Evolutionary conservation across 2,888 invertebrate species (phyloP).

Genomic region (Brachypalpus laphriformis): DNA sequence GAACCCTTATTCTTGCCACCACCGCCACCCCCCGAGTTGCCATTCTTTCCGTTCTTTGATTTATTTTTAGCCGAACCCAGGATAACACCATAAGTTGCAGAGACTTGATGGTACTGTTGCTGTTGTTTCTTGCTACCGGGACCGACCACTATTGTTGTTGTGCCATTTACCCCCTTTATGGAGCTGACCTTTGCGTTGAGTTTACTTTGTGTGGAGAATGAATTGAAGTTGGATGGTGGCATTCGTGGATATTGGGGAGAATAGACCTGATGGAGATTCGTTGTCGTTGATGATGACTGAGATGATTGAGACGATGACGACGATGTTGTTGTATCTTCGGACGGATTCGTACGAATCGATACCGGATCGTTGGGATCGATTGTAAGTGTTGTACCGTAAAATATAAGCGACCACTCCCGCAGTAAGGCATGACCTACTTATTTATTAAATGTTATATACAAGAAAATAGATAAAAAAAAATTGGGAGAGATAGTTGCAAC

Average conservation of each 20-base stretch:
- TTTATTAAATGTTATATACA: slow-evolving; percentile 52
- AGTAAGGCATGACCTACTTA: slow-evolving; percentile 91
- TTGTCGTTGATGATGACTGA: slow-evolving; percentile 76
- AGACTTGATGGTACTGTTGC: slow-evolving; percentile 80
- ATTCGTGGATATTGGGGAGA: slow-evolving; percentile 81
- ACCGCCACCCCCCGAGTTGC: slow-evolving; percentile 70
- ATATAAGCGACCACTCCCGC: slow-evolving; percentile 96
- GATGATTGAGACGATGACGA: slow-evolving; percentile 76
- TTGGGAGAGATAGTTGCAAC: neutral
- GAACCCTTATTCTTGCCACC: slow-evolving; percentile 75
- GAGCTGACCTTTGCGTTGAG: slow-evolving; percentile 58
- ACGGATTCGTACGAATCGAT: slow-evolving; percentile 81
- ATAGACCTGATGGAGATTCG: slow-evolving; percentile 81
- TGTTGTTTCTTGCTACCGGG: slow-evolving; percentile 67
- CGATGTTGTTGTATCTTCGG: slow-evolving; percentile 79
- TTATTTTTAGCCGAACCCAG: slow-evolving; percentile 76
- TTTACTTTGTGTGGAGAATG: slow-evolving; percentile 66
- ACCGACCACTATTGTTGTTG: slow-evolving; percentile 57
- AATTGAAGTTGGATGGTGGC: slow-evolving; percentile 78
- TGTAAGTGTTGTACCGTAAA: slow-evolving; percentile 92
- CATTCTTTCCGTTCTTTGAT: slow-evolving; percentile 74
- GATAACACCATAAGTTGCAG: slow-evolving; percentile 79
- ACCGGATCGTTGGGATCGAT: slow-evolving; percentile 87
- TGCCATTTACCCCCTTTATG: slow-evolving; percentile 61
- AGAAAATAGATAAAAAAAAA: slow-evolving; percentile 1